These are phyloP conservation scores for Eupeodes latifasciatus DNA, from an alignment of 2,888 invertebrate genomes.

Conservation along the genomic window DNA sequence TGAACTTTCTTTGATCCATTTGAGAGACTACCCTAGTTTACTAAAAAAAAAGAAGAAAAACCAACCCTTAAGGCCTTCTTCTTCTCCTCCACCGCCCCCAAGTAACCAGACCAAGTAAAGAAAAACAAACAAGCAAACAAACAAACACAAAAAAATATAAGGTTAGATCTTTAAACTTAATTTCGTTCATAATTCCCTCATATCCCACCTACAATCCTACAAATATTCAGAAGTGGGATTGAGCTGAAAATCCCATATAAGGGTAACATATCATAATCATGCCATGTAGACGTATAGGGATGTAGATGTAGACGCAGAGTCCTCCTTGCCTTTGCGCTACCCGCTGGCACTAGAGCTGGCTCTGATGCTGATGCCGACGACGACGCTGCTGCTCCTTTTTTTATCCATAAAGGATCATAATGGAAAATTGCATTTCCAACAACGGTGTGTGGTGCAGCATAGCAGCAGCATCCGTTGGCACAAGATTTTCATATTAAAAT, in stretches of 20 bases:
- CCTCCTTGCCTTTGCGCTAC: background rate
- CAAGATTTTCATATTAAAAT: slow-evolving; percentile 73
- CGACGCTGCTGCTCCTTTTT: slow-evolving; percentile 8
- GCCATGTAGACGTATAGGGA: slow-evolving; percentile 21
- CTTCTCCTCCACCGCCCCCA: background rate
- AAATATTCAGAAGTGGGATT: slow-evolving; percentile 9
- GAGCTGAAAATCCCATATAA: slow-evolving; percentile 17
- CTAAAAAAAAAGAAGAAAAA: background rate
- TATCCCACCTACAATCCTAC: background rate
- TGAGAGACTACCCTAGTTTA: slow-evolving; percentile 26
- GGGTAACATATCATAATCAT: slow-evolving; percentile 51
- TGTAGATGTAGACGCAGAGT: background rate
- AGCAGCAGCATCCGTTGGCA: slow-evolving; percentile 43
- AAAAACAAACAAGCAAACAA: background rate
- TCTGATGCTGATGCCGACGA: too few species aligned
- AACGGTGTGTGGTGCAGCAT: slow-evolving; percentile 45
- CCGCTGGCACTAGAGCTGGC: background rate
- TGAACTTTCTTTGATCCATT: slow-evolving; percentile 41
- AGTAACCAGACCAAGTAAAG: too few species aligned
- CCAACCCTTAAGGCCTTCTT: background rate
- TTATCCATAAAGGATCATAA: slow-evolving; percentile 30
- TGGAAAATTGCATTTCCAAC: slow-evolving; percentile 73
- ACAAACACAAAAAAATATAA: slow-evolving; percentile 1
- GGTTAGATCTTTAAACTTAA: slow-evolving; percentile 60
- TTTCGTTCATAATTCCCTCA: slow-evolving; percentile 43